Evolutionary conservation across 2,888 invertebrate genomes (phyloP).

Genomic region (Drosophila quasianomalipes): DNA sequence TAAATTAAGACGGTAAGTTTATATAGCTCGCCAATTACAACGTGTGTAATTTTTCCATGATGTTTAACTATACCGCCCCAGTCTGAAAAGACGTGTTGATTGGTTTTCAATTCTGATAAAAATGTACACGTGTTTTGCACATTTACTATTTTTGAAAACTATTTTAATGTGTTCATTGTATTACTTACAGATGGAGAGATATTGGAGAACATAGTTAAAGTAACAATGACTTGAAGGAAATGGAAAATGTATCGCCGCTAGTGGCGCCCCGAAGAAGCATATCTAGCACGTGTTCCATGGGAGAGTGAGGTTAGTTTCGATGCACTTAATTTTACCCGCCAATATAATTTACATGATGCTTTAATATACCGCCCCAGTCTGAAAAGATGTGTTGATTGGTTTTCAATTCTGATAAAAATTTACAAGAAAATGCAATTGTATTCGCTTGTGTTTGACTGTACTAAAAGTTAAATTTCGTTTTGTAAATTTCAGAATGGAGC

Average conservation of each 20-base stretch:
- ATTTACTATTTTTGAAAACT: not conserved
- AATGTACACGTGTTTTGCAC: slow-evolving; percentile 6
- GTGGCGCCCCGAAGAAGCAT: not conserved
- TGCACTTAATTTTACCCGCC: not conserved
- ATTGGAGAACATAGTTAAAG: not conserved
- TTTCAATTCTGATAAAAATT: slow-evolving; percentile 35
- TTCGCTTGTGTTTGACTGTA: not conserved
- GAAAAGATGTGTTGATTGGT: slow-evolving; percentile 64
- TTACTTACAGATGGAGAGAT: slow-evolving; percentile 22
- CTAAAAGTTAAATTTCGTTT: not conserved
- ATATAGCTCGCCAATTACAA: not conserved
- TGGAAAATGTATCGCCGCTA: not conserved
- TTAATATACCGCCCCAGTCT: slow-evolving; percentile 62
- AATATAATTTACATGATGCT: slow-evolving; percentile 42
- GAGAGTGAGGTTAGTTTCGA: slow-evolving; percentile 46
- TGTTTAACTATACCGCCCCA: slow-evolving; percentile 61
- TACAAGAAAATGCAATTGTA: not conserved
- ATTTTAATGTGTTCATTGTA: not conserved
- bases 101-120: slow-evolving; percentile 51
- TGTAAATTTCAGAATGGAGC: slow-evolving; percentile 13
- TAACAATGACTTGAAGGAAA: not conserved
- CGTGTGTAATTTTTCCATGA: slow-evolving; percentile 25
- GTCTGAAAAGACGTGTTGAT: slow-evolving; percentile 64
- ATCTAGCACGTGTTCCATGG: slow-evolving; percentile 37
- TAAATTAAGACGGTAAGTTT: slow-evolving; percentile 19